phyloP scores from a whole-genome alignment of 2,888 invertebrate genomes.

The Acanthosepion pharaonis region DNA sequence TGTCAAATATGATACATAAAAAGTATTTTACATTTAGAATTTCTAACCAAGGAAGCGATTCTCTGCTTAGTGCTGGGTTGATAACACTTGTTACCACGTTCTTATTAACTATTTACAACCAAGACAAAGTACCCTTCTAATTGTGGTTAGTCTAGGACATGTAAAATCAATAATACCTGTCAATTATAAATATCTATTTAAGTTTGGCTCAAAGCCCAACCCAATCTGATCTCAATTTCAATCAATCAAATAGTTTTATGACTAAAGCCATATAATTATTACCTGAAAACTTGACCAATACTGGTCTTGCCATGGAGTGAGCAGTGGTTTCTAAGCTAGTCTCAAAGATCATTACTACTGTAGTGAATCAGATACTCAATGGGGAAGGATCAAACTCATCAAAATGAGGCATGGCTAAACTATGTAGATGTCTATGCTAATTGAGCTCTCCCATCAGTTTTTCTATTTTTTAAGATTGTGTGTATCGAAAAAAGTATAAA shows the following conservation, averaged over 20 bases:
- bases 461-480: too few relatives aligned
- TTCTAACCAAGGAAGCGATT: too few relatives aligned
- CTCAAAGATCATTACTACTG: too few relatives aligned
- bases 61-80: background rate
- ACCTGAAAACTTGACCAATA: background rate
- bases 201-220: background rate
- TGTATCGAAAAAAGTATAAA: too few relatives aligned
- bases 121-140: background rate
- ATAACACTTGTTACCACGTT: background rate
- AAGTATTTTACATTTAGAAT: too few relatives aligned
- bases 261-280: background rate
- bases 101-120: background rate
- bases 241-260: conserved; percentile 7
- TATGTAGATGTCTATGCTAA: too few relatives aligned
- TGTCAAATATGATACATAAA: too few relatives aligned
- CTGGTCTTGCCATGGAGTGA: background rate
- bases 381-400: too few relatives aligned
- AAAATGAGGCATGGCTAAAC: too few relatives aligned
- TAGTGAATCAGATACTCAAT: too few relatives aligned
- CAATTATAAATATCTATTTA: conserved; percentile 21
- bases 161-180: background rate
- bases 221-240: background rate
- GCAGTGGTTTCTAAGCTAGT: background rate
- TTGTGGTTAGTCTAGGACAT: background rate
- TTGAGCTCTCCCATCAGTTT: too few relatives aligned